Evolutionary conservation across 2,888 invertebrate species (phyloP).

Genomic region (Dimorphilus gyrociliatus): DNA sequence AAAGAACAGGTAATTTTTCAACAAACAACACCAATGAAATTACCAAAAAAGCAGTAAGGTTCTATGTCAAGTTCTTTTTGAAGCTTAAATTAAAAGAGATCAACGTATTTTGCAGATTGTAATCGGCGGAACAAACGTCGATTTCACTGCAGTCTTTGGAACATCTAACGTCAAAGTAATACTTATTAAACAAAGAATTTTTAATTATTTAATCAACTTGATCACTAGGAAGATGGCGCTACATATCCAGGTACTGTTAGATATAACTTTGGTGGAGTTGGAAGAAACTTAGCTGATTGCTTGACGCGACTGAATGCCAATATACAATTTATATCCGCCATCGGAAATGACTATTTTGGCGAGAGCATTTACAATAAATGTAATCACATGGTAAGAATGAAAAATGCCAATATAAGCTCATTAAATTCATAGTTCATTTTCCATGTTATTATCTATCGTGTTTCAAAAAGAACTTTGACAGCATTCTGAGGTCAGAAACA

Average conservation of each 20-base stretch:
- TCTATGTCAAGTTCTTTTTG: too few species aligned
- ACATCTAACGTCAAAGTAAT: slow-evolving; percentile 14
- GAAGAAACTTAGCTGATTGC: slow-evolving; percentile 74
- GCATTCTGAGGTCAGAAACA: slow-evolving; percentile 12
- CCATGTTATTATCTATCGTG: slow-evolving; percentile 1
- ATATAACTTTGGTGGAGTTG: slow-evolving; percentile 61
- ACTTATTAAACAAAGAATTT: not conserved
- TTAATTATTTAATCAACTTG: not conserved
- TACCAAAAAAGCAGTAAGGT: too few species aligned
- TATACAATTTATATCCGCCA: slow-evolving; percentile 51
- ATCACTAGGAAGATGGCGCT: slow-evolving; percentile 24
- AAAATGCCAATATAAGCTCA: slow-evolving; percentile 1
- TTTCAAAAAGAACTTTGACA: slow-evolving; percentile 12
- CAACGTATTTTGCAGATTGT: slow-evolving; percentile 26
- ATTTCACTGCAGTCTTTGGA: slow-evolving; percentile 18
- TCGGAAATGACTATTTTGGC: slow-evolving; percentile 51
- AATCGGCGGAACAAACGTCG: slow-evolving; percentile 26
- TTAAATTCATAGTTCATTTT: not conserved
- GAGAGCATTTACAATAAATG: slow-evolving; percentile 21
- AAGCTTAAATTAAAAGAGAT: too few species aligned
- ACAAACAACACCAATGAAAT: too few species aligned
- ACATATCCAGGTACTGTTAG: slow-evolving; percentile 23
- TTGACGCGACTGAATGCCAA: slow-evolving; percentile 52
- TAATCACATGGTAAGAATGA: slow-evolving; percentile 27
- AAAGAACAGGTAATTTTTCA: too few species aligned